These are phyloP conservation scores for Malurus splendens DNA, from an alignment of 2,797 vertebrate species.

Conservation along the genomic window DNA sequence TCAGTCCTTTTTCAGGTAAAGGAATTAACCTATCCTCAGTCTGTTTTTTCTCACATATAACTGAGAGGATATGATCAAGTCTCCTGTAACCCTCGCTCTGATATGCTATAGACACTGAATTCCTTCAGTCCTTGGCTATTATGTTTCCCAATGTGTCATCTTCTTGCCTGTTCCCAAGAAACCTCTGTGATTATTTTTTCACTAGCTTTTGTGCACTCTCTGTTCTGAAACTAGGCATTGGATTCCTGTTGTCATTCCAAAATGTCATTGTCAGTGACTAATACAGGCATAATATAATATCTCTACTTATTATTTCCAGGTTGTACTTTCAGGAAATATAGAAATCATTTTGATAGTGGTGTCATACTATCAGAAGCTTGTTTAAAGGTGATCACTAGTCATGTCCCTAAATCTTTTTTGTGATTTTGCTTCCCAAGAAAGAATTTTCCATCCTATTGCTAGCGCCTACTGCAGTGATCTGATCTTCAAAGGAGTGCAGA, in stretches of 20 bases:
- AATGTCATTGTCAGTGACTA: background rate
- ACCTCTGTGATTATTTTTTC: background rate
- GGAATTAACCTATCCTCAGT: background rate
- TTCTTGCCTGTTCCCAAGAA: background rate
- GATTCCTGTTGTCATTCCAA: background rate
- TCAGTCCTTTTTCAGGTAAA: background rate
- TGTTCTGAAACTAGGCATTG: background rate
- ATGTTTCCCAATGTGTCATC: background rate
- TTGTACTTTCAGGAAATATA: background rate
- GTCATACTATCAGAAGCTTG: background rate
- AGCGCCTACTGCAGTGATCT: background rate
- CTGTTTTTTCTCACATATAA: background rate
- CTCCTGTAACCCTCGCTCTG: background rate
- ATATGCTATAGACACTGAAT: background rate
- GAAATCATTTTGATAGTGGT: background rate
- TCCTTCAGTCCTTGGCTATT: background rate
- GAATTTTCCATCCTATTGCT: background rate
- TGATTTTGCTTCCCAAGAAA: background rate
- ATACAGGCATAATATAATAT: background rate
- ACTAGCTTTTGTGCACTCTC: background rate
- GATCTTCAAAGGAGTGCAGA: background rate
- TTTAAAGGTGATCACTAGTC: background rate
- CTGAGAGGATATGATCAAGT: background rate
- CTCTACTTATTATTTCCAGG: background rate
- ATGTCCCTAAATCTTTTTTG: background rate